These are phyloP conservation scores for Pipistrellus pygmaeus DNA, from an alignment of 2,797 vertebrate species.

Conservation along the genomic window DNA sequence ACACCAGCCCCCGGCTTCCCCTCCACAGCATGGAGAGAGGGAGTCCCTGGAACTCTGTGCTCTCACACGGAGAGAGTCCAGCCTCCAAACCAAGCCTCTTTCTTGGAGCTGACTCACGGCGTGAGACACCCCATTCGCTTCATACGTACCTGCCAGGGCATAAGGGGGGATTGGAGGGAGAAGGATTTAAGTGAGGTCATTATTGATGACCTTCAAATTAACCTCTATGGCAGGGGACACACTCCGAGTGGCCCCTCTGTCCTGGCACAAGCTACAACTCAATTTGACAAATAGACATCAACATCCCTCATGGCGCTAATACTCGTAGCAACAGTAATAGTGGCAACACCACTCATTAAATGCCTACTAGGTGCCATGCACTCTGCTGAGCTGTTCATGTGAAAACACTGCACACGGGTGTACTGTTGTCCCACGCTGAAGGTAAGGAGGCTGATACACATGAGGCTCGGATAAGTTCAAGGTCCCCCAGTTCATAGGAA, in stretches of 20 bases:
- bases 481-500: not conserved
- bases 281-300: fast-evolving
- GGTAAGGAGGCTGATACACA: not conserved
- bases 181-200: not conserved
- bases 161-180: fast-evolving
- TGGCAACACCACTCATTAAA: fast-evolving
- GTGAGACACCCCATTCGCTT: fast-evolving
- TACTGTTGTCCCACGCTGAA: fast-evolving
- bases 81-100: not conserved
- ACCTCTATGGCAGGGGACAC: not conserved
- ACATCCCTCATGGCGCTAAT: fast-evolving
- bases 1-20: not conserved
- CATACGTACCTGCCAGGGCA: fast-evolving
- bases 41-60: not conserved
- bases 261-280: not conserved
- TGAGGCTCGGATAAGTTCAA: not conserved
- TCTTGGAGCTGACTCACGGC: not conserved
- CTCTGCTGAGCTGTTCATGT: fast-evolving
- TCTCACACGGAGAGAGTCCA: fast-evolving
- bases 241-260: not conserved
- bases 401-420: fast-evolving
- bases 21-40: fast-evolving
- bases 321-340: fast-evolving
- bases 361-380: fast-evolving
- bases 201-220: not conserved